phyloP scores from a whole-genome alignment of 2,888 invertebrate genomes.

The Lepidocyrtoides sp. region DNA sequence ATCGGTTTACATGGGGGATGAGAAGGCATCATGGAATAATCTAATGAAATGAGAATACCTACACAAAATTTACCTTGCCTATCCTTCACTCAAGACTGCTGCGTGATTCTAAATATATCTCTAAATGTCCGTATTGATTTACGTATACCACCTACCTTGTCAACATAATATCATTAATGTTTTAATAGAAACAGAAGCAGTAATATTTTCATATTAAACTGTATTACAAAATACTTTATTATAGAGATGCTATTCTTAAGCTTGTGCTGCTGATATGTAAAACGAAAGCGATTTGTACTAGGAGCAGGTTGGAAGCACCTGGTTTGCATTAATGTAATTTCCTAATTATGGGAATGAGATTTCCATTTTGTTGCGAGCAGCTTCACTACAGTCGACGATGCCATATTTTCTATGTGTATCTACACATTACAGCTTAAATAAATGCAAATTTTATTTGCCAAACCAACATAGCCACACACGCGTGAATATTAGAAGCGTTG shows the following conservation, averaged over 20 bases:
- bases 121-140: conserved; percentile 42
- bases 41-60: neutral
- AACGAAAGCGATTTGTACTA: neutral
- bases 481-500: conserved; percentile 6
- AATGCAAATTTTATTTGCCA: neutral
- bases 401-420: neutral
- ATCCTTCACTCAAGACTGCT: neutral
- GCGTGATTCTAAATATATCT: neutral
- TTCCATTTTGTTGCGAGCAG: neutral
- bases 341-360: conserved; percentile 67
- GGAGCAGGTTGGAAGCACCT: conserved; percentile 53
- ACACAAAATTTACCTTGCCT: neutral
- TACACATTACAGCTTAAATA: neutral
- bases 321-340: conserved; percentile 67
- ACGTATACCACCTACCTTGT: neutral
- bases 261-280: too few species aligned
- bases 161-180: neutral
- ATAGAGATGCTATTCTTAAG: too few species aligned
- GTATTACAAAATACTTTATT: too few species aligned
- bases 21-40: neutral
- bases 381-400: neutral
- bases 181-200: neutral
- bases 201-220: too few species aligned
- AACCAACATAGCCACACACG: conserved; percentile 2
- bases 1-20: neutral